Base-by-base conservation (phyloP, 2,797 vertebrate species). In the Numenius phaeopus region DNA sequence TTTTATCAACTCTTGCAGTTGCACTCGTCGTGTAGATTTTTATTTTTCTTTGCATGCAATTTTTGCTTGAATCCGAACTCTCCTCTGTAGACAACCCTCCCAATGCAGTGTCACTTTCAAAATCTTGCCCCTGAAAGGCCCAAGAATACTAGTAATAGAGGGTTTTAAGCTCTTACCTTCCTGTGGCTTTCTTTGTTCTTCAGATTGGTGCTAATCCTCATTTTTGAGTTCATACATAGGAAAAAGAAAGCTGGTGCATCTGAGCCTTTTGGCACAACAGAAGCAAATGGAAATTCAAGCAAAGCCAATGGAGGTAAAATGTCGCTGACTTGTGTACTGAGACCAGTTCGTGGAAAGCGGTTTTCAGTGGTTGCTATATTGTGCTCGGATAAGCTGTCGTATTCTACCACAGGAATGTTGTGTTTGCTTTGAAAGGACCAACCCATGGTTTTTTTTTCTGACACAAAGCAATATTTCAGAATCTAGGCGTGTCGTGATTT, bases 221-320 rank as follows among this genome's bases (percentile, higher is more conserved):
- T 89, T 97, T 94, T 84, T 83, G 81, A 83, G 54, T 87, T 97
- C 89, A 72, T 15, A 40, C 39, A 19, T 83, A 83, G 65, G 52
- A 65, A 75, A 37, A 75, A 71, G 46, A 42, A 81, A 81, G 29
- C 37, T 88, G 32, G 67, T 84, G 58, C 84, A 86, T 88, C 80
- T 92, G 72, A 77, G 69, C 42, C 65, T 92, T 94, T 86, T 83
- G 87, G 57, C 84, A 61, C 29, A 39, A 46, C 30, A 50, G 54
- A 90, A 55, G 64, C 24, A 71, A 79, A 85, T 32, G 81, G 79
- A 86, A 94, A 77, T 90, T 59, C 39, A 86, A 61, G 57, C 50
- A 67, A 32, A 94, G 39, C 18, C 79, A 57, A 58, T 4, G 4
- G 42, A 84, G 78, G 55, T 72, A 81, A 93, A 87, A 61, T 46